Base-by-base conservation (phyloP, 2,888 invertebrate genomes). In the Ophion ventricosus region DNA sequence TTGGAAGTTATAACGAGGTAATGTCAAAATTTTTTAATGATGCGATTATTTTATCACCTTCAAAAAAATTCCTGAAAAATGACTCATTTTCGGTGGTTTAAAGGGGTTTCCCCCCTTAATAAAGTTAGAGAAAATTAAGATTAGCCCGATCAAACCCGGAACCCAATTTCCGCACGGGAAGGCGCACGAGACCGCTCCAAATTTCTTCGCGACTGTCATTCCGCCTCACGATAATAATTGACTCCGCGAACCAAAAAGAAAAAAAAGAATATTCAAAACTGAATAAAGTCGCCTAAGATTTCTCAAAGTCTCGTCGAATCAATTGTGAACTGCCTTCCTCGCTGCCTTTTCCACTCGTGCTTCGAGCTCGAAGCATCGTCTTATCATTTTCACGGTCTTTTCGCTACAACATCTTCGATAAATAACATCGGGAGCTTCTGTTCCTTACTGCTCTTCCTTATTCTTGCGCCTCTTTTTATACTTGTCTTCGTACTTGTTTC, bases 391-490 rank as follows among this genome's bases (percentile, higher is more conserved):
- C 76, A 76, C 61, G 66, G 49, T 54, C 56, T 84, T 67, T 49
- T n/a, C 67, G n/a, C 54, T 43, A 72, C 66, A 20, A 26, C 67
- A 64, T 23, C 43, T 35, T 82, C 75, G 78, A 82, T 84, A 82
- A 82, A 84, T 82, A 82, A 82, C 78, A 82, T 82, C 79, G 35
- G 54, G 61, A 54, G 66, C 57, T 73, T 80, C 26, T 78, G 79
- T 81, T 74, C 86, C 86, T 85, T 85, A 70, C 81, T 67, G 80
- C 64, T 14, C 40, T 56, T 70, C 57, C 69, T 66, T 61, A 59
- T 56, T 73, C 77, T 64, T 43, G 56, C 59, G 67, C 72, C 54
- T 59, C 29, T 75, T 43, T 64, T 78, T 57, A 8, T 25, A 49
- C 70, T 57, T 56, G 20, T 54, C 35, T 57, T 29, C 40, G 10